Conservation (phyloP, 2,888 invertebrate genomes). For the Fragum whitleyi region DNA sequence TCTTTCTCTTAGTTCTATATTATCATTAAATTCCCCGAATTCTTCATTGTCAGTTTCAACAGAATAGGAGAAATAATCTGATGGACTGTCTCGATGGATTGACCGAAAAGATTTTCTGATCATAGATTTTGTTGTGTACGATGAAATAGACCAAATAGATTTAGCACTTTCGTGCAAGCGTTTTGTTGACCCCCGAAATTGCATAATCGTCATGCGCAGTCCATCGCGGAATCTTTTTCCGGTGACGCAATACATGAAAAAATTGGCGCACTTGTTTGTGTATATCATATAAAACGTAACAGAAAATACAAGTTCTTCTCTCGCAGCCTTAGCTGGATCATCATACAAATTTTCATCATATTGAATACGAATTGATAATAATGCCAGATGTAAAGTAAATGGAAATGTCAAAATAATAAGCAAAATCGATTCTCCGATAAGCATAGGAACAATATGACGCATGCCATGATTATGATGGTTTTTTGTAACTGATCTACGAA, state of each 20-base stretch:
- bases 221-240: conserved; percentile 73
- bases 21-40: background rate
- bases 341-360: conserved; percentile 62
- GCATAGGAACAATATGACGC: conserved; percentile 73
- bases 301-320: conserved; percentile 69
- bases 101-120: conserved; percentile 3
- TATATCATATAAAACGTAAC: conserved; percentile 76
- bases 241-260: conserved; percentile 72
- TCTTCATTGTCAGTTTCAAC: background rate
- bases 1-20: conserved; percentile 29
- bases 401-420: conserved; percentile 74
- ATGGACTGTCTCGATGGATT: background rate
- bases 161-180: conserved; percentile 18
- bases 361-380: conserved; percentile 55
- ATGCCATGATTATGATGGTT: conserved; percentile 34
- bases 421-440: conserved; percentile 73
- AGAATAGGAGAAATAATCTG: conserved; percentile 15
- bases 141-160: conserved; percentile 7
- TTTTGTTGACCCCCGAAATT: conserved; percentile 26
- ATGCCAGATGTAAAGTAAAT: conserved; percentile 69
- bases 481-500: conserved; percentile 63
- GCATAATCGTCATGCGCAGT: conserved; percentile 40
- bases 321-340: conserved; percentile 57
- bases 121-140: background rate
- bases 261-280: conserved; percentile 77